Base-by-base conservation (phyloP, 2,113 vertebrate species). In the Phyllostomus discolor region DNA sequence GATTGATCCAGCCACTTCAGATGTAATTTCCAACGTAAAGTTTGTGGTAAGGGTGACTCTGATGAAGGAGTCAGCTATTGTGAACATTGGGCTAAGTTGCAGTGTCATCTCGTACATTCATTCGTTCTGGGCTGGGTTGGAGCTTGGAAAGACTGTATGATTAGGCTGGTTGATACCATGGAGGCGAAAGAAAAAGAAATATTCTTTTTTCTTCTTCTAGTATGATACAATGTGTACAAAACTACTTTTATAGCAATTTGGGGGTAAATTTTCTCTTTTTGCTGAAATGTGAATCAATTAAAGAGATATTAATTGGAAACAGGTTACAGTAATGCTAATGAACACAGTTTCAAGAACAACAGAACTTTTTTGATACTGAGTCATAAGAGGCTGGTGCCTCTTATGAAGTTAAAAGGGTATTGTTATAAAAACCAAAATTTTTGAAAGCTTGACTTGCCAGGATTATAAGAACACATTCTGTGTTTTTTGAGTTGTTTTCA, bases 1-100 rank as follows among this genome's bases (percentile, higher is more conserved):
- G n/a, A 83, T 75, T 94, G 88, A 95, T 83, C 66, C 12, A 52
- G 35, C n/a, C 57, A 73, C 41, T 90, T 93, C 81, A 94, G 72
- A 88, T 82, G 90, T 89, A 22, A 92, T 90, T 96, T 96, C 96
- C 85, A 83, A 97, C 85, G 95, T 95, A 96, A 97, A 96, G 88
- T 48, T 22, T 97, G 96, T 96, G 95, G 95, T 95, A 38, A 91
- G 82, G 50, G 50, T 94, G 88, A 97, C 69, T 94, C 82, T 19
- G 85, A 9, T 4, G 52, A 85, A 83, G 64, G 48, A 94, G 62
- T 97, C 69, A 90, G 54, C 72, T 70, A 80, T 88, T 94, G 48
- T 52, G 88, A 96, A 48, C 22, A 54, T 9, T 69, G 48, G 2
- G 26, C 43, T 43, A 70, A 75, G 8, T 20, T 67, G 43, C 43